phyloP scores from a whole-genome alignment of 1,140 invertebrate genomes.

The Aphelinus certus region DNA sequence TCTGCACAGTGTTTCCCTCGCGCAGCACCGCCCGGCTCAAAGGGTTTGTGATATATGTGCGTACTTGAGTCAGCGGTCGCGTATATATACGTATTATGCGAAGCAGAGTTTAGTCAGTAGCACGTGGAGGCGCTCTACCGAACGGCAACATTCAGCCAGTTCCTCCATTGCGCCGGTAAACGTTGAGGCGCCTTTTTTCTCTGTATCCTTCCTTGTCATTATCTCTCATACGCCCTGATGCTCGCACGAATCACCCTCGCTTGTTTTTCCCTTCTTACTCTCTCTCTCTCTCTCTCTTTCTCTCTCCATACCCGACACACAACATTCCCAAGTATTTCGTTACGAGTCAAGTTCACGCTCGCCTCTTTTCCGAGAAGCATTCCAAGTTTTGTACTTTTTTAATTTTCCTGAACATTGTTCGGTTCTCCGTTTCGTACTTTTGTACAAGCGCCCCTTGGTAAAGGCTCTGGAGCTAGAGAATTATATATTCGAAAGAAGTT shows the following conservation, averaged over 20 bases:
- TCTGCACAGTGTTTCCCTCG: neutral
- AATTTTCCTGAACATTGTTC: neutral
- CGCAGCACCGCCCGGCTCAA: neutral
- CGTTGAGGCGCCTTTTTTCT: conserved; percentile 42
- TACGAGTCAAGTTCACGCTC: neutral
- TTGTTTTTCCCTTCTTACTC: neutral
- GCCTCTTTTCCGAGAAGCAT: neutral
- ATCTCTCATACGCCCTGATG: conserved; percentile 14
- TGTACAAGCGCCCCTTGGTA: too few relatives aligned
- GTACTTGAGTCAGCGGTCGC: neutral
- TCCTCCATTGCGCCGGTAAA: conserved; percentile 49
- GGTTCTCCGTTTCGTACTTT: too few relatives aligned
- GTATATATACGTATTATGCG: too few relatives aligned
- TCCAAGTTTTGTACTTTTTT: neutral
- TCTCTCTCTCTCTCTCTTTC: neutral
- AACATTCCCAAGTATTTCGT: neutral
- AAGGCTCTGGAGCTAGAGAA: too few relatives aligned
- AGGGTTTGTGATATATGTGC: conserved; percentile 22
- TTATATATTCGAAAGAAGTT: too few relatives aligned
- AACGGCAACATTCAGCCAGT: conserved; percentile 47
- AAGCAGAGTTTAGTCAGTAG: too few relatives aligned
- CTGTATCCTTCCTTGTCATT: neutral
- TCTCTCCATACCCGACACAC: neutral
- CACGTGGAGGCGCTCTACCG: too few relatives aligned
- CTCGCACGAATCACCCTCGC: neutral